These are phyloP conservation scores for Ophonus ardosiacus DNA, from an alignment of 2,888 invertebrate species.

Conservation along the genomic window DNA sequence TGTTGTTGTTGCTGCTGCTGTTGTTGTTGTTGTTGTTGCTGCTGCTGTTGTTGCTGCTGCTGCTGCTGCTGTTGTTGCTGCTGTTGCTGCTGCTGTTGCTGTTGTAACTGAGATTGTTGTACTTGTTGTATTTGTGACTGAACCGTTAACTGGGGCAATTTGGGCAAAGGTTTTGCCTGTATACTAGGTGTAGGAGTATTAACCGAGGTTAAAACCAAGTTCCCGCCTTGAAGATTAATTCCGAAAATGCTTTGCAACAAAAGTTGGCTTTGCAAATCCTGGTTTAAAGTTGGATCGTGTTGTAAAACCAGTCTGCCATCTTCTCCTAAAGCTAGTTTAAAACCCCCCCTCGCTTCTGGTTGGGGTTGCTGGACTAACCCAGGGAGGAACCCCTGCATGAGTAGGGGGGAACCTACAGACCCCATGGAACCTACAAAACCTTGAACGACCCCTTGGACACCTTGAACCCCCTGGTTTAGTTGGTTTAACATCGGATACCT, in stretches of 20 bases:
- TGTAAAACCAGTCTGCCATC: slow-evolving; percentile 83
- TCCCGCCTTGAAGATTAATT: slow-evolving; percentile 68
- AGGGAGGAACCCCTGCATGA: not conserved
- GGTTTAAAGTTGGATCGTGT: slow-evolving; percentile 80
- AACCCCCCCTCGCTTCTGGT: slow-evolving; percentile 76
- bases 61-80: too few species aligned
- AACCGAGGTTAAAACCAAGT: slow-evolving; percentile 55
- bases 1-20: too few species aligned
- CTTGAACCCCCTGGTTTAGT: too few species aligned
- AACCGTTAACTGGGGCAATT: too few species aligned
- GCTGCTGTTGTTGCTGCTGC: too few species aligned
- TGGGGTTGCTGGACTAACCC: not conserved
- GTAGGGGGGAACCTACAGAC: not conserved
- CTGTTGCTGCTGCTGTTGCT: too few species aligned
- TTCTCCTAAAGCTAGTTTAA: slow-evolving; percentile 82
- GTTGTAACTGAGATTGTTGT: too few species aligned
- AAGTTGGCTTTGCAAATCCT: slow-evolving; percentile 75
- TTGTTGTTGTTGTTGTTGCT: too few species aligned
- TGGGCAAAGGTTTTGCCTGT: slow-evolving; percentile 42
- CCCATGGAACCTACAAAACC: too few species aligned
- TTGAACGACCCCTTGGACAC: too few species aligned
- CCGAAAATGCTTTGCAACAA: slow-evolving; percentile 75
- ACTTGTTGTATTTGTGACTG: too few species aligned
- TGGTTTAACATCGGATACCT: too few species aligned
- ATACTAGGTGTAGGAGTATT: slow-evolving; percentile 65